A percentile compares a stretch with the other conserved stretches of the same genome.
phyloP scores from a whole-genome alignment of 2,113 vertebrate genomes.

The Merops nubicus region DNA sequence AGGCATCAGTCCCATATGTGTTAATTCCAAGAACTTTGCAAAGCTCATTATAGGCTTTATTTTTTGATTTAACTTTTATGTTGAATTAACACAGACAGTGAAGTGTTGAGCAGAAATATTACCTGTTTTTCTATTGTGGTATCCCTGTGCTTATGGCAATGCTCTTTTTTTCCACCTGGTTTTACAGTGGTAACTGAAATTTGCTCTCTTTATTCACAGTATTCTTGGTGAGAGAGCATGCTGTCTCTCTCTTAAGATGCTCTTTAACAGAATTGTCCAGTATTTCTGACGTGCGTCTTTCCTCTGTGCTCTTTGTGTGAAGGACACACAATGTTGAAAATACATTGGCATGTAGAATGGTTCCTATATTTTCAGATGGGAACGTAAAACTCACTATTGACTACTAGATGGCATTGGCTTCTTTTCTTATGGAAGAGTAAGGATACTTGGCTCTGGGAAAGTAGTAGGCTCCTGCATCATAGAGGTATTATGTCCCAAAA shows the following conservation, averaged over 20 bases:
- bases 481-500: neutral
- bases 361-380: neutral
- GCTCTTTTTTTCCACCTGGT: neutral
- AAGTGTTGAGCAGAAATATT: neutral
- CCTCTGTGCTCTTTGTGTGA: neutral
- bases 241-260: neutral
- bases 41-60: neutral
- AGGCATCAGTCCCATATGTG: neutral
- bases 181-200: neutral
- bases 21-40: neutral
- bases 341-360: neutral
- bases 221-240: neutral
- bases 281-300: neutral
- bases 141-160: neutral
- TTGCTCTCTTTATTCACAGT: neutral
- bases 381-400: neutral
- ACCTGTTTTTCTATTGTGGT: neutral
- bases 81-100: neutral
- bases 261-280: neutral
- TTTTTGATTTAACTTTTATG: neutral
- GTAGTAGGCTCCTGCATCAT: neutral
- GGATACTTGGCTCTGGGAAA: neutral
- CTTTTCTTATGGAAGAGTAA: neutral
- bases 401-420: neutral
- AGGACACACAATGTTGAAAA: neutral